These are phyloP conservation scores for Danionella cerebrum DNA, from an alignment of 2,113 vertebrate species.

Conservation along the genomic window DNA sequence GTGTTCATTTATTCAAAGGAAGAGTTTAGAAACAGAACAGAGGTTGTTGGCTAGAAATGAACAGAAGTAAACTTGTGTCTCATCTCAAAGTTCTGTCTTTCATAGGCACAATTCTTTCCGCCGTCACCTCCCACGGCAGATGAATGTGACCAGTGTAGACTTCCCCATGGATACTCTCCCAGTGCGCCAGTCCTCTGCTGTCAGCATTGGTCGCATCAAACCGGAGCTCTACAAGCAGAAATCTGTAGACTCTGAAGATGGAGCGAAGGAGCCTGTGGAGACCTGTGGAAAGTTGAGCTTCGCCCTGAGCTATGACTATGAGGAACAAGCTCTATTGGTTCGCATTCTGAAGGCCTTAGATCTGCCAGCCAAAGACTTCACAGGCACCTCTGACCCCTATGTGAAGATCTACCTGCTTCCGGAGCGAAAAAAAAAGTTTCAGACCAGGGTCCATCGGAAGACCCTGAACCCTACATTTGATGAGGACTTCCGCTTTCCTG, in stretches of 20 bases:
- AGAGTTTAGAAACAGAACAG: too few relatives aligned
- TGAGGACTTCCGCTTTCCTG: constrained; percentile 89
- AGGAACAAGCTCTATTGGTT: constrained; percentile 86
- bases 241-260: constrained; percentile 89
- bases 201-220: constrained; percentile 92
- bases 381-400: constrained; percentile 91
- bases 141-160: constrained; percentile 92
- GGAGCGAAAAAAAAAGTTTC: constrained; percentile 96
- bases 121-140: constrained; percentile 90
- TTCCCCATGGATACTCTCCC: constrained; percentile 82
- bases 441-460: constrained; percentile 94
- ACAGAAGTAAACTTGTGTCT: too few relatives aligned
- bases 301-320: constrained; percentile 84
- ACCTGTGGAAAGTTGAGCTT: constrained; percentile 94
- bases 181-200: constrained; percentile 81
- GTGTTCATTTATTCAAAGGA: too few relatives aligned
- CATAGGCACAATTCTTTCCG: constrained; percentile 94
- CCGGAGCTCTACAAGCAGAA: constrained; percentile 97
- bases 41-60: too few relatives aligned
- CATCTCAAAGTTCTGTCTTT: too few relatives aligned
- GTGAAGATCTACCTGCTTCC: constrained; percentile 97
- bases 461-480: constrained; percentile 92
- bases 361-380: constrained; percentile 92
- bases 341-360: constrained; percentile 90
- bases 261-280: constrained; percentile 72